Conservation (phyloP, 2,113 vertebrate genomes). For the Lophius piscatorius region DNA sequence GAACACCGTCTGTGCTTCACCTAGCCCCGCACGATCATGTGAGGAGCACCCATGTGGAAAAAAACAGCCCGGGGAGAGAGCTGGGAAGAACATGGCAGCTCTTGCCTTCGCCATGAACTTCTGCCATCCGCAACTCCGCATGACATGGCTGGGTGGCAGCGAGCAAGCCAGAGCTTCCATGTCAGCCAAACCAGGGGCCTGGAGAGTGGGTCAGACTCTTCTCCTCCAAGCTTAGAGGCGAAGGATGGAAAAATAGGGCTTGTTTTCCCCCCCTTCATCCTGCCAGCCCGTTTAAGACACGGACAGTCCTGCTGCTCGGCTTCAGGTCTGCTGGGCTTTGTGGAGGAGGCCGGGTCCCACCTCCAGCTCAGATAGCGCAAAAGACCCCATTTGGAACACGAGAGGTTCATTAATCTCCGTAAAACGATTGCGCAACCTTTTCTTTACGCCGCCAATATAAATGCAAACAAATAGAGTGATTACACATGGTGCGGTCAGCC, state of each 20-base stretch:
- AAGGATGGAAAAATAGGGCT: conserved; percentile 75
- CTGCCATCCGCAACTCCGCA: conserved; percentile 64
- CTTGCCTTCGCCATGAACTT: conserved; percentile 53
- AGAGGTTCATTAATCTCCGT: conserved; percentile 22
- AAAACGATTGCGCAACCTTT: conserved; percentile 34
- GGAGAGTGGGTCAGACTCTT: conserved; percentile 69
- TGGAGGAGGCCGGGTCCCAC: conserved; percentile 19
- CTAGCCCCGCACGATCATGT: conserved; percentile 19
- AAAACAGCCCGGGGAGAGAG: conserved; percentile 32
- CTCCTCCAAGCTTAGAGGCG: conserved; percentile 56
- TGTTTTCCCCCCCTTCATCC: conserved; percentile 64
- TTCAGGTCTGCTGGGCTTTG: conserved; percentile 52
- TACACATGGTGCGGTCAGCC: conserved; percentile 49
- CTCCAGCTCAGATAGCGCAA: conserved; percentile 31
- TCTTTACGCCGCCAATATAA: conserved; percentile 33
- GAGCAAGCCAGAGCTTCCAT: conserved; percentile 70
- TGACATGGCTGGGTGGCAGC: conserved; percentile 76
- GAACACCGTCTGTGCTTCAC: conserved; percentile 57
- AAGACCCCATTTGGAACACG: conserved; percentile 11
- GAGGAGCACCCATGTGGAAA: conserved; percentile 62
- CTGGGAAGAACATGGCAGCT: conserved; percentile 67
- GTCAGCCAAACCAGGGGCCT: conserved; percentile 66
- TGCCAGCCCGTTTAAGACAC: conserved; percentile 70
- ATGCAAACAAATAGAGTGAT: conserved; percentile 54
- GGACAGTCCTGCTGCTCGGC: conserved; percentile 62